Percentiles rank a stretch among this genome's conserved stretches.
Conservation (phyloP, 1,140 invertebrate genomes). For the Neodiprion lecontei region DNA sequence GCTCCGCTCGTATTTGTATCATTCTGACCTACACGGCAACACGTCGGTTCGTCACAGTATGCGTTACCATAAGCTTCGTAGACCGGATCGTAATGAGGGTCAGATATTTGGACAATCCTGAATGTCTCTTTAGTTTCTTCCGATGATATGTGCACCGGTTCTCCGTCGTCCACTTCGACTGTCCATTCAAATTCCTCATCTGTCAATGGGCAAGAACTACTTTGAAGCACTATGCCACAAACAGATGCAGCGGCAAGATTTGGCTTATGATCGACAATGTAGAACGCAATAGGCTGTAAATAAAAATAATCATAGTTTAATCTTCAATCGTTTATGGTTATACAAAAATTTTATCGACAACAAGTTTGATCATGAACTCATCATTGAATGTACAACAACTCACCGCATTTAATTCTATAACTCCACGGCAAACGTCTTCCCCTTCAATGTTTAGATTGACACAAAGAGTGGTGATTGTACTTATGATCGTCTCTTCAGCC, state of each 20-base stretch:
- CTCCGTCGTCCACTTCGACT: constrained; percentile 57
- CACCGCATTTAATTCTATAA: constrained; percentile 65
- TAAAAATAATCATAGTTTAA: constrained; percentile 17
- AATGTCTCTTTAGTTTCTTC: constrained; percentile 37
- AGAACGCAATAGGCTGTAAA: constrained; percentile 63
- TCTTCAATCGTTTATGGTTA: not conserved
- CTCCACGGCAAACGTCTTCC: constrained; percentile 65
- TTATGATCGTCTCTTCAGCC: constrained; percentile 48
- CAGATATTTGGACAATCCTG: constrained; percentile 77
- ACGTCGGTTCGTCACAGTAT: constrained; percentile 76
- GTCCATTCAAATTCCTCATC: constrained; percentile 62
- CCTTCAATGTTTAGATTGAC: constrained; percentile 62
- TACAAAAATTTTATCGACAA: not conserved
- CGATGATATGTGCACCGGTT: constrained; percentile 23
- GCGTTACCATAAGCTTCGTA: constrained; percentile 74
- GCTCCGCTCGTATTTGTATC: constrained; percentile 36
- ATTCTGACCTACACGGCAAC: constrained; percentile 74
- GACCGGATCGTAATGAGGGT: constrained; percentile 81
- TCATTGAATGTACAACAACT: constrained; percentile 29
- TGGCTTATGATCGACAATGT: constrained; percentile 63
- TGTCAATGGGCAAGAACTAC: constrained; percentile 45
- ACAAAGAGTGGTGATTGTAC: constrained; percentile 60
- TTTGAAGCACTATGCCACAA: constrained; percentile 66
- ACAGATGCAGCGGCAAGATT: constrained; percentile 58
- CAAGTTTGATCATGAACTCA: constrained; percentile 3